Evolutionary conservation across 1,140 invertebrate species (phyloP).

Genomic region (Drosophila lini): DNA sequence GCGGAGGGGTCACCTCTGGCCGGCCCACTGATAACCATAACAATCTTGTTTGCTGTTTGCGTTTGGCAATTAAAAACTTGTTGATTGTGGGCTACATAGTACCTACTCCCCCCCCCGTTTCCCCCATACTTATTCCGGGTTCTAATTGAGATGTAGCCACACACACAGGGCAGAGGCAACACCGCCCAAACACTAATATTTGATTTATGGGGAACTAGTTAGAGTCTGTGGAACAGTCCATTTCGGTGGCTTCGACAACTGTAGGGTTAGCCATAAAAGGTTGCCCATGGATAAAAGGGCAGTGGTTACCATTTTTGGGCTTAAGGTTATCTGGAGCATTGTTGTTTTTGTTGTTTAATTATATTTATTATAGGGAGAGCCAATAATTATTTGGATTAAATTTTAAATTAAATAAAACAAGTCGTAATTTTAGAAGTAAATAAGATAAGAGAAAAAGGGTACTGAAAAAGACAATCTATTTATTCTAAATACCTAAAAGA

Average conservation of each 20-base stretch:
- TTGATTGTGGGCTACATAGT: conserved; percentile 66
- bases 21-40: conserved; percentile 38
- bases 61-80: conserved; percentile 70
- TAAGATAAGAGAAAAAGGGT: not conserved
- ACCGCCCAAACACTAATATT: conserved; percentile 54
- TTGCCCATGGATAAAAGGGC: conserved; percentile 5
- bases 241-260: conserved; percentile 11
- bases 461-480: not conserved
- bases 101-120: not conserved
- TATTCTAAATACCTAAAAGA: not conserved
- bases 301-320: conserved; percentile 7
- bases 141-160: conserved; percentile 41
- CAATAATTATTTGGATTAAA: too few species aligned
- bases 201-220: conserved; percentile 57
- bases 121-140: conserved; percentile 5
- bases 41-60: conserved; percentile 52
- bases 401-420: too few species aligned
- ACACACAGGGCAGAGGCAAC: conserved; percentile 15
- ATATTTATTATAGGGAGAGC: not conserved
- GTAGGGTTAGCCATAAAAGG: conserved; percentile 24
- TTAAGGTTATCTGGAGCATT: not conserved
- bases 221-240: conserved; percentile 3
- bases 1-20: conserved; percentile 29
- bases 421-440: too few species aligned
- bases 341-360: not conserved